These are phyloP conservation scores for Solenodon paradoxus DNA, from an alignment of 2,113 vertebrate genomes.

Conservation along the genomic window DNA sequence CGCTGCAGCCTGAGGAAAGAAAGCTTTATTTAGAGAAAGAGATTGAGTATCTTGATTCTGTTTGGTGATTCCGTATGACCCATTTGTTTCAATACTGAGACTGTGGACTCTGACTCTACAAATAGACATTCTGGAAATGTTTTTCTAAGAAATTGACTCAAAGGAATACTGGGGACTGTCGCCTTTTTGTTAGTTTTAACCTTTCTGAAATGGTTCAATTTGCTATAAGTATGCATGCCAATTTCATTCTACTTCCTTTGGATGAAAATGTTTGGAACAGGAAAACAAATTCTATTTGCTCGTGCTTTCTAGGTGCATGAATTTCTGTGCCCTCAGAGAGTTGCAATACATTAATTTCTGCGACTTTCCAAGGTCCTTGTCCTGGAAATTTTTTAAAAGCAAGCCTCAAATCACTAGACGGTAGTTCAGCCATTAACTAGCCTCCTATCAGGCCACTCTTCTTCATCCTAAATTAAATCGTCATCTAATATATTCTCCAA, in stretches of 20 bases:
- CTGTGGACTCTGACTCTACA: background rate
- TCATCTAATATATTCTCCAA: background rate
- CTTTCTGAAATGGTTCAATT: background rate
- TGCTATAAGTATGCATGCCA: background rate
- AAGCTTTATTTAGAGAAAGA: background rate
- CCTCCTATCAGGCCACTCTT: background rate
- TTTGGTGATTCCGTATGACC: background rate
- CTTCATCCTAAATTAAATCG: background rate
- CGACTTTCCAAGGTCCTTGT: background rate
- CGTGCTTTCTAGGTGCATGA: background rate
- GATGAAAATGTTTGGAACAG: background rate
- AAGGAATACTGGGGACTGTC: background rate
- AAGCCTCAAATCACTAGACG: background rate
- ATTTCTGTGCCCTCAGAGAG: background rate
- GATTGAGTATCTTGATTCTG: background rate
- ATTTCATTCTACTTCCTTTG: background rate
- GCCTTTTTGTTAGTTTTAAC: background rate
- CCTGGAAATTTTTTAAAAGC: background rate
- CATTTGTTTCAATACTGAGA: background rate
- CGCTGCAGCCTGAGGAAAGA: background rate
- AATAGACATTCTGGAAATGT: background rate
- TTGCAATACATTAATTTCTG: background rate
- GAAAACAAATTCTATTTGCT: background rate
- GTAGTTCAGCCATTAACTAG: background rate
- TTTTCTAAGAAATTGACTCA: constrained; percentile 14